Evolutionary conservation across 2,113 vertebrate species (phyloP).

Genomic region (Rhodinocichla rosea): DNA sequence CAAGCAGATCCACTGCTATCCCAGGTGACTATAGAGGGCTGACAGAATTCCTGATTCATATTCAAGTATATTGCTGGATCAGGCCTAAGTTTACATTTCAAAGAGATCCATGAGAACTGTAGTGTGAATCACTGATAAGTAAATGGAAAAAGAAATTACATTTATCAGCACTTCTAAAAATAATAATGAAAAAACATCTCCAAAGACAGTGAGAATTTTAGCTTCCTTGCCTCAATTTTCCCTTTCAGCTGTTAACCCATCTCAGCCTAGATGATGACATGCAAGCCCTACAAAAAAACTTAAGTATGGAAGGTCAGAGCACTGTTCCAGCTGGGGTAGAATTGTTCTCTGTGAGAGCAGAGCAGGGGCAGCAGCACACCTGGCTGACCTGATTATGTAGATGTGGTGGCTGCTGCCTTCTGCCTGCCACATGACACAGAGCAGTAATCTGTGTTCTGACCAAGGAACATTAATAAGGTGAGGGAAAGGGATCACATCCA

Average conservation of each 20-base stretch:
- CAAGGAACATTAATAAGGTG: neutral
- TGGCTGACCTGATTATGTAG: neutral
- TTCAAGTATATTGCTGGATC: neutral
- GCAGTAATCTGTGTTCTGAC: neutral
- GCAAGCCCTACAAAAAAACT: neutral
- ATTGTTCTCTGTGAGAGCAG: neutral
- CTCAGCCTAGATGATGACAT: neutral
- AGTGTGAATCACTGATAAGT: neutral
- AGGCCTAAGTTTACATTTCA: neutral
- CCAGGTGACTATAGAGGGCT: neutral
- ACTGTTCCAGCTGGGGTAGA: neutral
- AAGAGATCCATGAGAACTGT: neutral
- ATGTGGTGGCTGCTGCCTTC: neutral
- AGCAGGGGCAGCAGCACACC: neutral
- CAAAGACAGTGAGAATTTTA: neutral
- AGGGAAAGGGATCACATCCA: neutral
- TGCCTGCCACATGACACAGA: neutral
- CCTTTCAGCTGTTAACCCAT: neutral
- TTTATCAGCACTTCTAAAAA: neutral
- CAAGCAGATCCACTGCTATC: neutral
- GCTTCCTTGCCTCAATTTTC: neutral
- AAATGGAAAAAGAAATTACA: neutral
- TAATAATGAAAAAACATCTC: neutral
- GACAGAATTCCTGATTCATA: neutral
- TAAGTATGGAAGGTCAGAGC: neutral